phyloP scores from a whole-genome alignment of 2,888 invertebrate genomes.

The Torymus aiolomorphi region DNA sequence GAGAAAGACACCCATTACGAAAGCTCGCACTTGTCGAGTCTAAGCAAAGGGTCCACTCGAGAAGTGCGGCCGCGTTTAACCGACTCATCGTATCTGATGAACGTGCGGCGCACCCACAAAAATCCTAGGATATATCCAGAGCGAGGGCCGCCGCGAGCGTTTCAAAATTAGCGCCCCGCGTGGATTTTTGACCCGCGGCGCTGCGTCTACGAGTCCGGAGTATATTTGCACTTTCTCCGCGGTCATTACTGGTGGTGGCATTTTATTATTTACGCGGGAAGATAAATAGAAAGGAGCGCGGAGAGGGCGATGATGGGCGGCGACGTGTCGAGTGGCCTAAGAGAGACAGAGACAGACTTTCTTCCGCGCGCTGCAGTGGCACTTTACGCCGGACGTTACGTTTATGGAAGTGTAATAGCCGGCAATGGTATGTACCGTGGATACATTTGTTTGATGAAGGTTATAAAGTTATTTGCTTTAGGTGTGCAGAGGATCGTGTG shows the following conservation, averaged over 20 bases:
- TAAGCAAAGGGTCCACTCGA: too few species aligned
- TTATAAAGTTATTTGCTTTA: too few species aligned
- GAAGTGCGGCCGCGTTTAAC: too few species aligned
- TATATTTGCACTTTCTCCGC: constrained; percentile 34
- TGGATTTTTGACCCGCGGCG: neutral
- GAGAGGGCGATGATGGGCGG: neutral
- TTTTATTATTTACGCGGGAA: constrained; percentile 34
- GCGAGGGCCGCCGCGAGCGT: neutral
- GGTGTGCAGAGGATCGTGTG: too few species aligned
- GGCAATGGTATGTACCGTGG: too few species aligned
- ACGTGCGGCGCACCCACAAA: neutral
- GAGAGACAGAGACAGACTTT: constrained; percentile 11
- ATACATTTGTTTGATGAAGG: too few species aligned
- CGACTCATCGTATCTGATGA: too few species aligned
- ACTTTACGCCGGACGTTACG: too few species aligned
- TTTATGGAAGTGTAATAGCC: too few species aligned
- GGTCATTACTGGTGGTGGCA: neutral
- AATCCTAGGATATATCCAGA: neutral
- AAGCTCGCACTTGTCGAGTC: neutral
- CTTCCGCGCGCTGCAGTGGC: neutral
- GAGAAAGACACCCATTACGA: neutral
- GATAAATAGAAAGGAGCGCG: constrained; percentile 36
- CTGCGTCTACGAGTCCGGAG: too few species aligned
- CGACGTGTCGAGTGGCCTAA: constrained; percentile 11
- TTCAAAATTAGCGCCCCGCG: constrained; percentile 24